Base-by-base conservation (phyloP, 2,797 vertebrate species). In the Paramormyrops hopkinsi region DNA sequence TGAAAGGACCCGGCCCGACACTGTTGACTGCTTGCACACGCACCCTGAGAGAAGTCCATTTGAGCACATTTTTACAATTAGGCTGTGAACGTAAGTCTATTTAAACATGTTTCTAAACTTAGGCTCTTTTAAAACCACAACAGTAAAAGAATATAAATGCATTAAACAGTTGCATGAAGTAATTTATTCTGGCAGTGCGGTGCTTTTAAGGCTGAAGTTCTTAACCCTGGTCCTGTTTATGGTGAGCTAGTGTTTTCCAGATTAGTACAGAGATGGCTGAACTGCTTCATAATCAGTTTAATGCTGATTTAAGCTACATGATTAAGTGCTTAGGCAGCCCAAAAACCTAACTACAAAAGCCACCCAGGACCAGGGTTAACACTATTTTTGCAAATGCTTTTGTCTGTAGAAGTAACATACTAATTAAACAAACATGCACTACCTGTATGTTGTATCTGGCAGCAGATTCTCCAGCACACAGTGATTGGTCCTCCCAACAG, bases 381-480 rank as follows among this genome's bases (percentile, higher is more conserved):
- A 29, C 3, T 7, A 48, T 48, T 85, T 50, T 14, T 51, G 44
- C 48, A 14, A 29, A 51, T 84, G 82, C 22, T 9, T 83, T 44
- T 88, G 14, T 88, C 56, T 48, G 17, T 88, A 76, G 25, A 88
- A 50, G n/a, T 12, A 76, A 44, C 22, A 51, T n/a, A 46, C 54
- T 65, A 54, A 14, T 19, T 25, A 88, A 48, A 90, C 46, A 85
- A 25, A 53, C n/a, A 41, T 19, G 12, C 19, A 53, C 25, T 92
- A 96, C 96, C 95, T 96, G 93, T 97, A 97, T 17, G 94, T 93
- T 50, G 95, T 95, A 89, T 97, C 95, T 46, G 96, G 96, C 88
- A 95, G 94, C 84, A 97, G 93, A 82, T 96, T 94, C 91, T 96
- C 93, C 89, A 97, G 93, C 89, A 97, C 87, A 25, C 93, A 94